Base-by-base conservation (phyloP, 2,113 vertebrate species). In the Rafetus swinhoei region DNA sequence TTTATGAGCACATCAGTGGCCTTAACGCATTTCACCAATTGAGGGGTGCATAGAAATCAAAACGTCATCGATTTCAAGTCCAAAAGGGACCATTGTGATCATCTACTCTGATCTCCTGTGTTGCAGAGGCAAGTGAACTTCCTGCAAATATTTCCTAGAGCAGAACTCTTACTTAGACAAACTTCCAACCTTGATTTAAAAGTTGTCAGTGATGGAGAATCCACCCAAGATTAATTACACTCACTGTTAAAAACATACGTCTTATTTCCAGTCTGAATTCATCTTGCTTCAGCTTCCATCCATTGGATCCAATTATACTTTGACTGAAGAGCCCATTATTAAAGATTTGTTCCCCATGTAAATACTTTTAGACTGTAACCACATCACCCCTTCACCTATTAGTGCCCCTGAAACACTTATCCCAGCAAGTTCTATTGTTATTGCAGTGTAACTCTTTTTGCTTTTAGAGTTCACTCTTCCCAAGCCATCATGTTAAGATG, bases 1-100 rank as follows among this genome's bases (percentile, higher is more conserved):
- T 96, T 96, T 96, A 96, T 96, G 93, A 81, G 90, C 88, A 94
- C 86, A 87, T 95, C 95, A 35, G 85, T 9, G 89, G 88, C 84
- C 92, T 80, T 62, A 27, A 84, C 84, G 92, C 35, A 0, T 39
- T 93, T 92, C 80, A 57, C 92, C 93, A 95, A 91, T 96, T 65
- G 55, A 94, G 4, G 82, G 93, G 91, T 88, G 81, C 13, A 32
- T 65, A 16, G 29, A 39, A 69, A 16, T 19, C 14, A 65, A 65
- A 65, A 14, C 15, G 15, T 65, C 62, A 32, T 16, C 16, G 15
- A n/a, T 69, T 69, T 32, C 29, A n/a, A 69, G 15, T 14, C 29
- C 62, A 69, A 29, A 69, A 69, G 32, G 62, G 62, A 9, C 15
- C 62, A 2, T 16, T 69, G 15, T 69, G 15, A n/a, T 69, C 62